Evolutionary conservation across 2,113 vertebrate genomes (phyloP), one percentile per base, ranked within the genome.

Genomic region (Hydropotes inermis): DNA sequence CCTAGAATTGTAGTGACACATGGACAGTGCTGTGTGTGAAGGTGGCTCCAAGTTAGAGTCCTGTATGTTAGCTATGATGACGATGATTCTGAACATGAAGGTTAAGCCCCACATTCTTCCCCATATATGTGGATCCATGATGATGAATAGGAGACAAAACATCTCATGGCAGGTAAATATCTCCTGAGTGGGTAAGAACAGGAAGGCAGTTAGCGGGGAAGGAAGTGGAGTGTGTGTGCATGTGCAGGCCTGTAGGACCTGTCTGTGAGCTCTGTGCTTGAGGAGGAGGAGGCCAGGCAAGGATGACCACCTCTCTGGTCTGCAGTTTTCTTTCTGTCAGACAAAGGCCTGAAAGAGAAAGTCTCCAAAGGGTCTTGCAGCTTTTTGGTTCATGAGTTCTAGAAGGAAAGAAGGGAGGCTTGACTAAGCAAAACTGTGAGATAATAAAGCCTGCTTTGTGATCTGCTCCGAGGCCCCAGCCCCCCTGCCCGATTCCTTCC

Each of bases 161-260:
- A 50, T 45, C 76, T 64, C 15, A 2, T 2, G 1, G 74, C 25
- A 19, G 36, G 45, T 4, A 16, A 57, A 25, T 33, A 10, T 74
- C 33, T 87, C 57, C 45, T 0, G 3, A 57, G 82, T 9, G 12
- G 21, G 45, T 84, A n/a, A 27, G 83, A 19, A 45, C 8, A 3
- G 70, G 57, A 61, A 58, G 78, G 36, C 9, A 12, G 45, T 5
- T 47, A 16, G 30, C 21, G 14, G 6, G 36, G 54, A 36, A 87
- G 52, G 85, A 39, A n/a, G 76, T 3, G 0, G 16, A 11, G 5
- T 14, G 25, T 27, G 28, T 1, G 25, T 10, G 23, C 7, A 19
- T 6, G 25, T 8, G 19, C 4, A 11, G 33, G 23, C 45, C 52
- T 3, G 45, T 7, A 43, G 28, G 21, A 3, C 85, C 58, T 36